These are phyloP conservation scores for Listrodromus nycthemerus DNA, from an alignment of 2,888 invertebrate species.

Conservation along the genomic window DNA sequence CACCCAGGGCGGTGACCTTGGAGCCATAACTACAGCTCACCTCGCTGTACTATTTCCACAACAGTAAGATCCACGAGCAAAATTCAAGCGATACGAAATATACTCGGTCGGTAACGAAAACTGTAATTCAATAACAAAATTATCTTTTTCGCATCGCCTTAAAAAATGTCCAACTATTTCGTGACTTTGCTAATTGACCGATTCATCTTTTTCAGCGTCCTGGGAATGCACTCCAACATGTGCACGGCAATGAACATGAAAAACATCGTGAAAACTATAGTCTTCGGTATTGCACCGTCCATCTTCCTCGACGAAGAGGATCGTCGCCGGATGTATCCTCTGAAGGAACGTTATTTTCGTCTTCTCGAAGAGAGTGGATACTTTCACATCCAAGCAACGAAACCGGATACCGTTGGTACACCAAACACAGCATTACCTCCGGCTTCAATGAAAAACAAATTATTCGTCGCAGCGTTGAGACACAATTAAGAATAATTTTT, in stretches of 20 bases:
- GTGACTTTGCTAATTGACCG: constrained; percentile 1
- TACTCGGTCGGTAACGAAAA: background rate
- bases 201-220: constrained; percentile 80
- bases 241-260: constrained; percentile 75
- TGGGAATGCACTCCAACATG: constrained; percentile 86
- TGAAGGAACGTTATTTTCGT: constrained; percentile 67
- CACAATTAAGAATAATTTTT: constrained; percentile 50
- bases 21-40: constrained; percentile 87
- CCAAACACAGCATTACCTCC: constrained; percentile 31
- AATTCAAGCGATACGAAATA: background rate
- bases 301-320: constrained; percentile 75
- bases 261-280: constrained; percentile 66
- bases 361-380: constrained; percentile 79
- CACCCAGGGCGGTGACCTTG: constrained; percentile 94
- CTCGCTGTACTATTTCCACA: constrained; percentile 89
- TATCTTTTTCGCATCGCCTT: background rate
- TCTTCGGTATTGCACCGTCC: constrained; percentile 77
- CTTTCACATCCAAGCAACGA: constrained; percentile 88
- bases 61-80: constrained; percentile 77
- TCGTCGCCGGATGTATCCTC: constrained; percentile 75
- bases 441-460: no score
- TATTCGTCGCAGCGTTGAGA: background rate
- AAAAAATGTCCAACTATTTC: background rate
- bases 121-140: background rate
- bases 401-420: constrained; percentile 90